Evolutionary conservation across 2,797 vertebrate species (phyloP), one percentile per base, ranked within the genome.

Genomic region (Gymnopithys bicolor): DNA sequence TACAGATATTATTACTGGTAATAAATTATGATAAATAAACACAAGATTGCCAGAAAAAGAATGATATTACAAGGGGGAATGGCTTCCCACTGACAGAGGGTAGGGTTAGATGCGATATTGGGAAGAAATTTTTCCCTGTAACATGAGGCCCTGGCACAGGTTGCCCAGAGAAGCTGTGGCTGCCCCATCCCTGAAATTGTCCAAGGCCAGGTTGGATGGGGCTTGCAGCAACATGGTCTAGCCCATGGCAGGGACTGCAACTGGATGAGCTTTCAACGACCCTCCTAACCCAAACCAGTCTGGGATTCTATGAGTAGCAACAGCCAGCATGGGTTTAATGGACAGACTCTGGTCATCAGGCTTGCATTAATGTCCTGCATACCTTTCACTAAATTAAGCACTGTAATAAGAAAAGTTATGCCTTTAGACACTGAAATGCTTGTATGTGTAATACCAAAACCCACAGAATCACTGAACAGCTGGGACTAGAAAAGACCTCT

Each of bases 401-500:
- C 13, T 15, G 58, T 19, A 37, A 37, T 6, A 48, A 43, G 4
- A 23, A 15, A 39, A 15, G 39, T 39, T 39, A 28, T 0, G 0
- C 6, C 12, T 19, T 46, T 27, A 48, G 39, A 52, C 32, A 15
- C 24, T 11, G 13, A 67, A 68, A 73, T 4, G 6, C 8, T 9
- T 27, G 3, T 5, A 48, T 1, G 8, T 17, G 2, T 18, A 37
- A 39, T 0, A 25, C 25, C 4, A 60, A 59, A 33, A 49, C 4
- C 22, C 25, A 35, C 27, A 41, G 18, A 25, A 33, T 22, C 43
- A 13, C 32, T 18, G 32, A 19, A 35, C n/a, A 25, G 12, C 5
- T 28, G 64, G 18, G 45, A 33, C 27, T 67, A 24, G 64, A 48
- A 48, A 46, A 45, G 32, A 19, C 23, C 32, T 33, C 43, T 41